Evolutionary conservation across 2,888 invertebrate species (phyloP), one percentile per base, ranked within the genome.

Genomic region (Halocaridina rubra): DNA sequence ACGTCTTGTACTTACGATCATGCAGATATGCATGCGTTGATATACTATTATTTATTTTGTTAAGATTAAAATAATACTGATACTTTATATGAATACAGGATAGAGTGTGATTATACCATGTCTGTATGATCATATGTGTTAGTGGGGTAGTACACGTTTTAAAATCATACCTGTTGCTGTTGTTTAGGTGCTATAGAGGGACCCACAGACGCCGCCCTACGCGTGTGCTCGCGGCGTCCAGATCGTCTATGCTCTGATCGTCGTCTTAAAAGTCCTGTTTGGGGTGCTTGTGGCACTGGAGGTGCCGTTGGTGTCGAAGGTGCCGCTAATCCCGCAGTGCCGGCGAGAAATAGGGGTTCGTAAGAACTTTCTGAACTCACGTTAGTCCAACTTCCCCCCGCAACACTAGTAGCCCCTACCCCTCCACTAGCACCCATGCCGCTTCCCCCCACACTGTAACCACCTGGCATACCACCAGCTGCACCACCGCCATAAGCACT

Each of bases 171-270:
- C 71, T 74, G n/a, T n/a, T n/a, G 85, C 16, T 81, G 87, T n/a
- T 84, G 87, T 10, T 78, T 67, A 3, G 87, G 85, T 3, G 82
- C 74, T 24, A 87, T 85, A 27, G 82, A 80, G 3, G 87, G 87
- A 1, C 87, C 85, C 2, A 87, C 87, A 4, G 85, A 85, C 13
- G 87, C 87, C 3, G 85, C 85, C 22, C 87, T 27, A 2, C 87
- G 74, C 4, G 69, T 82, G 10, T 87, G 85, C 19, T 87, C 87
- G n/a, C 87, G 46, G 5, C 85, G 29, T 1, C 85, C 81, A 0
- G 87, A 87, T 19, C 87, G 64, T 5, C 87, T 39, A 13, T 87
- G 87, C 32, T 87, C 87, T 0, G 87, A 87, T 33, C 87, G 72
- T 4, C 87, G 71, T 24, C 87, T 74, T 0, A 87, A 61, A 8